phyloP scores from a whole-genome alignment of 53 echinoderm and acorn worm species.

The Luidia sarsii region DNA sequence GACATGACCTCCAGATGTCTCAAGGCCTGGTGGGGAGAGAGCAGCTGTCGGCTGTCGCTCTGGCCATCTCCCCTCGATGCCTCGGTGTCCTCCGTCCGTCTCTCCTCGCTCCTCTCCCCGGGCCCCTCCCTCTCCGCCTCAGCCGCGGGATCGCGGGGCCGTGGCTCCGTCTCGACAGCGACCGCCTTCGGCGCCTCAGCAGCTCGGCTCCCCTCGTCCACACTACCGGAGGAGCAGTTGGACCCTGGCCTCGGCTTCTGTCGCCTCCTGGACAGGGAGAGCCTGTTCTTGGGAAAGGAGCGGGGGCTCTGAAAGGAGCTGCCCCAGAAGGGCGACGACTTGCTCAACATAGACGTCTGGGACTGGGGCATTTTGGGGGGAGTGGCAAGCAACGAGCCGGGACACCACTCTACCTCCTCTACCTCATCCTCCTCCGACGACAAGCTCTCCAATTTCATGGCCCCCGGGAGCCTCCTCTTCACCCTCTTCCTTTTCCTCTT shows the following conservation, averaged over 20 bases:
- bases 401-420: too few species aligned
- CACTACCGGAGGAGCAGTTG: neutral
- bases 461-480: neutral
- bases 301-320: too few species aligned
- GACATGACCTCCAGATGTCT: neutral
- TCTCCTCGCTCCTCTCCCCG: neutral
- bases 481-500: neutral
- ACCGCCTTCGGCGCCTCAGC: neutral
- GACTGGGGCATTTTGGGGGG: neutral
- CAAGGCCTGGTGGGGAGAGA: neutral
- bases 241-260: neutral
- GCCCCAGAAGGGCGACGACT: too few species aligned
- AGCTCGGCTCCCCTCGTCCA: too few species aligned
- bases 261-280: neutral
- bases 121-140: neutral
- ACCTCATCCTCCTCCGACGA: neutral
- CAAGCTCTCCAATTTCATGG: neutral
- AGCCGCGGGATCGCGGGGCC: neutral
- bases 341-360: too few species aligned
- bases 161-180: too few species aligned
- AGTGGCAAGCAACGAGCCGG: neutral
- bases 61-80: too few species aligned
- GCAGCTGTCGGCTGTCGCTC: neutral
- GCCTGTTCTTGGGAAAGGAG: conserved; percentile 9
- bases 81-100: too few species aligned